Evolutionary conservation across 2,888 invertebrate genomes (phyloP), one percentile per base, ranked within the genome.

Genomic region (Sinodicranocentrus sp.): DNA sequence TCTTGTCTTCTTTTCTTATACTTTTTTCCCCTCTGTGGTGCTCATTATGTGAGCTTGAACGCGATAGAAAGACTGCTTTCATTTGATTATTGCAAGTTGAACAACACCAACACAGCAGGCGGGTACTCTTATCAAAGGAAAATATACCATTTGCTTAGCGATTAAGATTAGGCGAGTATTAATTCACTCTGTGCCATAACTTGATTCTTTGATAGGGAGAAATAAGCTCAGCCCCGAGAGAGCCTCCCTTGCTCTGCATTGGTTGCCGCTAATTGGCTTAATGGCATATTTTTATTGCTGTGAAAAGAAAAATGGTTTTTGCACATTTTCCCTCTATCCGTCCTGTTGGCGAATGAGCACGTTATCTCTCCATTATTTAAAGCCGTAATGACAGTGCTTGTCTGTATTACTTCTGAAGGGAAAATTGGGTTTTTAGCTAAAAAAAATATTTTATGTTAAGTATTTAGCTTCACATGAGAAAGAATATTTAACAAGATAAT

Each of bases 181-280:
- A 67, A 76, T 76, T 76, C 76, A 65, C 39, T 67, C 54, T 8
- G 68, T 78, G 59, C 68, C 44, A 78, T 59, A 78, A 78, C 68
- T 78, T 78, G 78, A 78, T 78, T 78, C 48, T 76, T 57, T 57
- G 75, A 75, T 63, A 65, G 67, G 33, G 65, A 33, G 39, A 28
- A 67, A 39, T 76, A 76, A 63, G 76, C 76, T 67, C 63, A 76
- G 70, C 70, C 54, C 26, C 28, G 48, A 26, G 76, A 75, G n/a
- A n/a, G 28, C 48, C 59, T 26, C 48, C 33, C 65, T 67, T 80
- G 76, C 75, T 84, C 67, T 78, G 78, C 59, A 78, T 78, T 78
- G 84, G 84, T 57, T 72, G 72, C 84, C 72, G 84, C 78, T 84
- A 84, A 84, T 84, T 78, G 84, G 70, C 70, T 84, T 82, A 82